Evolutionary conservation across 1,140 invertebrate species (phyloP), one percentile per base, ranked within the genome.

Genomic region (Drosophila kepulauana): DNA sequence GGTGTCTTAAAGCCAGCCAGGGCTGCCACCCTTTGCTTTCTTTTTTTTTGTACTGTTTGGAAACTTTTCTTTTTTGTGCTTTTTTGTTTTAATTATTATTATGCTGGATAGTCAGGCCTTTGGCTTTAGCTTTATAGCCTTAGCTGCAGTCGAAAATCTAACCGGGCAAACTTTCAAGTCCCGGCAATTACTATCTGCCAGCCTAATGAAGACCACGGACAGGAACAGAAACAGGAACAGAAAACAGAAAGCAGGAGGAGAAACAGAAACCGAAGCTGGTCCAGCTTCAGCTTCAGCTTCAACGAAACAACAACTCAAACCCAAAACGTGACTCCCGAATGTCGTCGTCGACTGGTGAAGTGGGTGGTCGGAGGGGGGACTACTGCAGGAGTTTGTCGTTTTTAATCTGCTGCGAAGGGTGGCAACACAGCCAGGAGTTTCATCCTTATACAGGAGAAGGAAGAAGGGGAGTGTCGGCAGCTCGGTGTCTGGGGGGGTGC

Each of bases 1-100:
- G 20, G 20, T 45, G 76, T 79, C 82, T 82, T 87, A 64, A 79
- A 86, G 61, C 75, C 65, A 25, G 20, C 75, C 49, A 16, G 58
- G 6, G 49, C 49, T 43, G 57, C 20, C 52, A 79, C 65, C 72
- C 68, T 68, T 51, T 64, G 54, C 35, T 30, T 45, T 79, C 2
- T 28, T 15, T 43, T 59, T 59, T n/a, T 59, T 59, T 59, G 46
- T 65, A 0, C 10, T 25, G 7, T 10, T 25, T 33, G 16, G 54
- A 54, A 54, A 35, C 51, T 51, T 38, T 58, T 66, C 10, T 13
- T 59, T 7, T 59, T 54, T 33, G 6, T 38, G 35, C 45, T 58
- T 81, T 84, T 84, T 79, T 79, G 68, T 79, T 84, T 84, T 84
- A 84, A 84, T 84, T 84, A 84, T 84, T 86, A 86, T 82, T 65